These are phyloP conservation scores for Dendroctonus valens DNA, from an alignment of 1,140 invertebrate species.

Conservation along the genomic window DNA sequence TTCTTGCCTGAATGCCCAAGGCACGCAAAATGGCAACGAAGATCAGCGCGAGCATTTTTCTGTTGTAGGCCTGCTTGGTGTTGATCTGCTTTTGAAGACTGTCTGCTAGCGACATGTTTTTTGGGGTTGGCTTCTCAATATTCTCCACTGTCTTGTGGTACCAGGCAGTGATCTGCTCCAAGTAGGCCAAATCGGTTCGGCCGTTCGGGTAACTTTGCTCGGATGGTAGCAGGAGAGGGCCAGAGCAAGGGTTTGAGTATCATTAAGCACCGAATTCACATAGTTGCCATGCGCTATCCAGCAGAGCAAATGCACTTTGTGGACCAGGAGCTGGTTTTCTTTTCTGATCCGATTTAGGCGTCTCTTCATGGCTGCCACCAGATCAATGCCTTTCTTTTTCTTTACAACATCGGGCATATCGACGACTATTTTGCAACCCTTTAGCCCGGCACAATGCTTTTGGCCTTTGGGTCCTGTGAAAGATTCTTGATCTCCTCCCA, in stretches of 20 bases:
- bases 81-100: slow-evolving; percentile 61
- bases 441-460: slow-evolving; percentile 60
- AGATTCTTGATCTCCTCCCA: slow-evolving; percentile 62
- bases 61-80: slow-evolving; percentile 60
- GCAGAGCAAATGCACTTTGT: slow-evolving; percentile 84
- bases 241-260: slow-evolving; percentile 63
- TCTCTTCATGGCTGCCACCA: slow-evolving; percentile 70
- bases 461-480: slow-evolving; percentile 47
- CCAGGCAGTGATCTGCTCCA: slow-evolving; percentile 76
- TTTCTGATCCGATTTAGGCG: slow-evolving; percentile 73
- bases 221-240: slow-evolving; percentile 73
- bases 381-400: slow-evolving; percentile 63
- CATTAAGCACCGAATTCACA: slow-evolving; percentile 71
- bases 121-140: slow-evolving; percentile 53
- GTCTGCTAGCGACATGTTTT: slow-evolving; percentile 53
- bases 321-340: slow-evolving; percentile 74
- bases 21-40: slow-evolving; percentile 74
- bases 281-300: slow-evolving; percentile 78
- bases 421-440: slow-evolving; percentile 70
- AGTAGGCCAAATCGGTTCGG: slow-evolving; percentile 67
- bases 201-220: slow-evolving; percentile 68
- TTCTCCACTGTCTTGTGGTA: slow-evolving; percentile 62
- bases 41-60: slow-evolving; percentile 69
- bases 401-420: slow-evolving; percentile 55
- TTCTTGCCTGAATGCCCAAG: slow-evolving; percentile 75